Conservation (phyloP, 2,888 invertebrate genomes). For the Ceramica pisi region DNA sequence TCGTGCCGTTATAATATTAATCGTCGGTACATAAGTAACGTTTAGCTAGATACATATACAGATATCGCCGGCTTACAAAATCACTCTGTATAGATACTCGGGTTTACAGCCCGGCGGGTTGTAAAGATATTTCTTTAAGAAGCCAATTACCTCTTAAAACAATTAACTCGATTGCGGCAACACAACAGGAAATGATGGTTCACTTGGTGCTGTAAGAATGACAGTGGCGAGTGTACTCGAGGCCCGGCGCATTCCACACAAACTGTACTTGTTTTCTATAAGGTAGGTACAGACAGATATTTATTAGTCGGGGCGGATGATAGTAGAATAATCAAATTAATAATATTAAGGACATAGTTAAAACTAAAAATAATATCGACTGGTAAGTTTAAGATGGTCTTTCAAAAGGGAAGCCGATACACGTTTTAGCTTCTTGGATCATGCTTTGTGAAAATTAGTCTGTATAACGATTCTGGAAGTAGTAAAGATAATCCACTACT, state of each 20-base stretch:
- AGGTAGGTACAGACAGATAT: slow-evolving; percentile 8
- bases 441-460: background rate
- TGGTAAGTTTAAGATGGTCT: background rate
- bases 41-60: slow-evolving; percentile 50
- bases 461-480: background rate
- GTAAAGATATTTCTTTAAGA: slow-evolving; percentile 63
- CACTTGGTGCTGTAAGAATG: slow-evolving; percentile 51
- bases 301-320: slow-evolving; percentile 12
- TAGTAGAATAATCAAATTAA: background rate
- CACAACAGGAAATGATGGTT: slow-evolving; percentile 65
- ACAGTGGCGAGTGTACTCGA: slow-evolving; percentile 47
- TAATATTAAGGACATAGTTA: background rate
- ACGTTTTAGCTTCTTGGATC: background rate
- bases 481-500: background rate
- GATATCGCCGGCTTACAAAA: slow-evolving; percentile 40
- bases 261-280: slow-evolving; percentile 21
- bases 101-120: slow-evolving; percentile 38
- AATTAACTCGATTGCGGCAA: slow-evolving; percentile 68
- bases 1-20: slow-evolving; percentile 49
- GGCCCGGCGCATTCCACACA: slow-evolving; percentile 40
- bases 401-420: background rate
- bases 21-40: slow-evolving; percentile 30
- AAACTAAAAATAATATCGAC: background rate
- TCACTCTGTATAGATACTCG: slow-evolving; percentile 27
- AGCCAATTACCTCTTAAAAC: slow-evolving; percentile 65